Evolutionary conservation across 2,113 vertebrate species (phyloP).

Genomic region (Clarias magur): DNA sequence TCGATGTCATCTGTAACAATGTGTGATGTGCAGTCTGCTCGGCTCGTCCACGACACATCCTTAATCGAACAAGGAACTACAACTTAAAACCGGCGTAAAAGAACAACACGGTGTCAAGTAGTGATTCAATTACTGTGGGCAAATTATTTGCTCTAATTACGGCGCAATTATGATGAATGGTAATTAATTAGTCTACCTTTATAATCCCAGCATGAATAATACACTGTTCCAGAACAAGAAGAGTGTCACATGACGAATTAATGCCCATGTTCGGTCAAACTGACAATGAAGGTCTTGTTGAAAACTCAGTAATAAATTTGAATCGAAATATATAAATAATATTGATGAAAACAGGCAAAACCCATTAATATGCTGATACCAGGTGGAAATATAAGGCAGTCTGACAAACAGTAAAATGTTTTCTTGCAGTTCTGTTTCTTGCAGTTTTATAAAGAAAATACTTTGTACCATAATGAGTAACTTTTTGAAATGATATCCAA

Average conservation of each 20-base stretch:
- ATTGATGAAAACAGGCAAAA: background rate
- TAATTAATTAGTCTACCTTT: constrained; percentile 16
- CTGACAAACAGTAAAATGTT: background rate
- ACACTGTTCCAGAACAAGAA: background rate
- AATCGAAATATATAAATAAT: background rate
- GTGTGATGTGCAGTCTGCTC: constrained; percentile 15
- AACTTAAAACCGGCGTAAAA: background rate
- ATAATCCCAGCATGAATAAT: background rate
- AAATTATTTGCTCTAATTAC: constrained; percentile 2
- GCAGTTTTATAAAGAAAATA: background rate
- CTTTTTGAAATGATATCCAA: background rate
- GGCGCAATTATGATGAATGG: background rate
- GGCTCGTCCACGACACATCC: background rate
- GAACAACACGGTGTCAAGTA: background rate
- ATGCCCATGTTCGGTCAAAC: background rate
- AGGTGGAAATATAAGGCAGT: background rate
- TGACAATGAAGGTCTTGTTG: too few relatives aligned
- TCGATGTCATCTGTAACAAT: constrained; percentile 26
- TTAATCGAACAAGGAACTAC: background rate
- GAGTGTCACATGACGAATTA: background rate
- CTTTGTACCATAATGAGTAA: background rate
- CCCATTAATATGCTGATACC: background rate
- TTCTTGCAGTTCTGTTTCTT: background rate
- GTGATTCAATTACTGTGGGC: background rate
- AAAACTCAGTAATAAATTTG: background rate